phyloP scores from a whole-genome alignment of 2,888 invertebrate species.

The Ypsolopha scabrella region DNA sequence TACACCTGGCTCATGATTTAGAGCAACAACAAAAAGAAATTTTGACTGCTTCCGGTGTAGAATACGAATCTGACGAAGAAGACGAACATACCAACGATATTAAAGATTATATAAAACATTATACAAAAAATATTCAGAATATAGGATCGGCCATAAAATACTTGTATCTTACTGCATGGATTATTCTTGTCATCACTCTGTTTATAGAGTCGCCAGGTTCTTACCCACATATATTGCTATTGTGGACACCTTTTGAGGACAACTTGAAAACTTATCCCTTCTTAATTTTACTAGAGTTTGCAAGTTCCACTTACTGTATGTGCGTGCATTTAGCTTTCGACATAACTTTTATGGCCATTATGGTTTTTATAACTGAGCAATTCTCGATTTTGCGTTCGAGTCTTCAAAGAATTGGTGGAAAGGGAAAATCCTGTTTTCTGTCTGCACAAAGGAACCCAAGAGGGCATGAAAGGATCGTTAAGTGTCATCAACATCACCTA shows the following conservation, averaged over 20 bases:
- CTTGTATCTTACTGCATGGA: slow-evolving; percentile 31
- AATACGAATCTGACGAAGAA: slow-evolving; percentile 21
- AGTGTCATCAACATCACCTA: slow-evolving; percentile 31
- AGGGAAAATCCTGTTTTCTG: slow-evolving; percentile 18
- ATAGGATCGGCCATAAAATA: slow-evolving; percentile 22
- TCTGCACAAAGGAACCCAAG: slow-evolving; percentile 24
- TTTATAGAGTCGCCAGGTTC: slow-evolving; percentile 26
- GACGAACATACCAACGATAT: slow-evolving; percentile 14
- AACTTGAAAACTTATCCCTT: slow-evolving; percentile 24
- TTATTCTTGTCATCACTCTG: slow-evolving; percentile 38
- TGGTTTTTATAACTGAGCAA: slow-evolving; percentile 48
- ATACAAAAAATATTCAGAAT: slow-evolving; percentile 25
- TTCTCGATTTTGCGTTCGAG: slow-evolving; percentile 29
- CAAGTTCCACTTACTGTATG: slow-evolving; percentile 36
- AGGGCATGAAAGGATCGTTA: slow-evolving; percentile 35
- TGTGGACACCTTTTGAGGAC: slow-evolving; percentile 34
- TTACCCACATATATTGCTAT: slow-evolving; percentile 43
- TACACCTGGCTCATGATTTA: slow-evolving; percentile 22
- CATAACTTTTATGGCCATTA: slow-evolving; percentile 32
- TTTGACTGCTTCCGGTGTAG: too few species aligned
- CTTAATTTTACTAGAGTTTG: slow-evolving; percentile 25
- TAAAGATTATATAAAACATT: slow-evolving; percentile 18
- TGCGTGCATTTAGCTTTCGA: slow-evolving; percentile 40
- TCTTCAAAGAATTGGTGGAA: slow-evolving; percentile 35
- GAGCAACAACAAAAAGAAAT: slow-evolving; percentile 19